Evolutionary conservation across 2,888 invertebrate species (phyloP), one percentile per base, ranked within the genome.

Genomic region (Antitype chi): DNA sequence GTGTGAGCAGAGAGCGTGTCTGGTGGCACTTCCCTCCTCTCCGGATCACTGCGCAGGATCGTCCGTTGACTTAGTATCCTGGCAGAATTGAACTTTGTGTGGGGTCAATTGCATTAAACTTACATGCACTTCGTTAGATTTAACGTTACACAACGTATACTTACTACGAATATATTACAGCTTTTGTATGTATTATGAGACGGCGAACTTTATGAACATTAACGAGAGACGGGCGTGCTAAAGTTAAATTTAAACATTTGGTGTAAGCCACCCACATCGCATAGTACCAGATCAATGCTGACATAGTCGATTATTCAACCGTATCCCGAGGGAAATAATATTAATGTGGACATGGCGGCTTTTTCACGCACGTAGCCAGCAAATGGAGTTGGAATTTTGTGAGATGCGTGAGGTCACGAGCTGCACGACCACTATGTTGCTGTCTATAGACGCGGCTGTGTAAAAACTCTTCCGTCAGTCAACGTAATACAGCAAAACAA

Each of bases 351-450:
- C 89, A 91, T 90, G 91, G 87, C 88, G 88, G 90, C 88, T 89
- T 93, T 93, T 95, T 94, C 92, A 95, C 92, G 95, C 95, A 94
- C 95, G 94, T 94, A 93, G 90, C 84, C 88, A 88, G 87, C 90
- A 91, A 94, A 94, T 94, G 92, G 93, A 91, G 90, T 92, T 87
- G 89, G 91, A 93, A 93, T 94, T 94, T 94, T 90, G 93, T 88
- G 92, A 92, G 93, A 94, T 92, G 92, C 93, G 92, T 93, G 93
- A 92, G 93, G 94, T 94, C 95, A 93, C 93, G 93, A 88, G 84
- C 88, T 87, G 88, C 93, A 93, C 93, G 93, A 91, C 90, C 89
- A 84, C 72, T 78, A 23, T 68, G 63, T 84, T 82, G 84, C 82
- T 82, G 84, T 85, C 81, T 81, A 80, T 57, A 79, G 69, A 49